A percentile compares a stretch with the other conserved stretches of the same genome.
Evolutionary conservation across 2,113 vertebrate genomes (phyloP).

Genomic region (Mesocricetus auratus): DNA sequence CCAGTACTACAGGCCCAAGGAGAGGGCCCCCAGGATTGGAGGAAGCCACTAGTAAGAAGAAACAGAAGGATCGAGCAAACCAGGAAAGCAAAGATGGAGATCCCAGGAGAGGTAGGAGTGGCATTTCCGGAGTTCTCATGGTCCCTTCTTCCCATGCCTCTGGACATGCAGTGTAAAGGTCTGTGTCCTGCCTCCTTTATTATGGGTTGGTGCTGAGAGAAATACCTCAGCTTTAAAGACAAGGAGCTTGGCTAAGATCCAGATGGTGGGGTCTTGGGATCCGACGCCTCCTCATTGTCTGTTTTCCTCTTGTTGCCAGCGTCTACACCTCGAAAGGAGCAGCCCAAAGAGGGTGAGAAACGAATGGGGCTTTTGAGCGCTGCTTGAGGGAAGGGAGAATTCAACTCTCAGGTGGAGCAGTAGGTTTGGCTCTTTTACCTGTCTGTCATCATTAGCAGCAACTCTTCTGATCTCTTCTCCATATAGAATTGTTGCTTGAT

Average conservation of each 20-base stretch:
- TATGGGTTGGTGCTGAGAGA: conserved; percentile 20
- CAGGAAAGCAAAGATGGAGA: conserved; percentile 97
- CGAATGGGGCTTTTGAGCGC: background rate
- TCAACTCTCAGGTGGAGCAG: accelerated
- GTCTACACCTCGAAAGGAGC: conserved; percentile 67
- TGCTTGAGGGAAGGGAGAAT: background rate
- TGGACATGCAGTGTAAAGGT: background rate
- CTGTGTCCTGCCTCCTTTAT: background rate
- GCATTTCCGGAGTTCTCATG: background rate
- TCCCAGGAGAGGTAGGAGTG: conserved; percentile 88
- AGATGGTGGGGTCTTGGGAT: background rate
- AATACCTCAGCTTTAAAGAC: background rate
- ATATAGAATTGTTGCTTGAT: conserved; percentile 93
- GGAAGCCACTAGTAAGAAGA: conserved; percentile 94
- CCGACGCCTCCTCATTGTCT: background rate
- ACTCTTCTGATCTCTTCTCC: background rate
- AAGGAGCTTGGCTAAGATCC: background rate
- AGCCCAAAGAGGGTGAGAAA: conserved; percentile 78
- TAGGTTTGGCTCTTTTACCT: background rate
- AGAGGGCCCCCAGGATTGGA: conserved; percentile 88
- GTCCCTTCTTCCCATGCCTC: background rate
- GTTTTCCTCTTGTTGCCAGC: conserved; percentile 62
- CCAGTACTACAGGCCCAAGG: conserved; percentile 88
- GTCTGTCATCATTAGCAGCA: accelerated
- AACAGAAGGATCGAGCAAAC: conserved; percentile 97